Percentiles rank a stretch among this genome's conserved stretches.
phyloP scores from a whole-genome alignment of 2,888 invertebrate genomes.

The Tridacna crocea region DNA sequence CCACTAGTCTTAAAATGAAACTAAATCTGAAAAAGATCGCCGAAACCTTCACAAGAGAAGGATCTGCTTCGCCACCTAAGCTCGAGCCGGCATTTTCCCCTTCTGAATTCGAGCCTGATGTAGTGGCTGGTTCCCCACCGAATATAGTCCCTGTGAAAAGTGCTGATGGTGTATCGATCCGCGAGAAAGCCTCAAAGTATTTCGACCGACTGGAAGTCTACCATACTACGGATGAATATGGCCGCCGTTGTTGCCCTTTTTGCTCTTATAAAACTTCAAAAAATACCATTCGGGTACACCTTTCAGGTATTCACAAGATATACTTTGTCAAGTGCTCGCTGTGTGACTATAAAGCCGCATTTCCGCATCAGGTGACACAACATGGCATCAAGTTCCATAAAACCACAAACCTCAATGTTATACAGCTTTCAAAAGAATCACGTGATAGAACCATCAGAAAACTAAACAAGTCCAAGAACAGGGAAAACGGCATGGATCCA shows the following conservation, averaged over 20 bases:
- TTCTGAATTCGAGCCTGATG: slow-evolving; percentile 9
- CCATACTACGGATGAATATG: slow-evolving; percentile 52
- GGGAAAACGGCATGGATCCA: not conserved
- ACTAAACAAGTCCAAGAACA: slow-evolving; percentile 18
- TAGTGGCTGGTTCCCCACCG: slow-evolving; percentile 28
- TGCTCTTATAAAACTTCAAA: slow-evolving; percentile 60
- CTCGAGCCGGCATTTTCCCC: slow-evolving; percentile 26
- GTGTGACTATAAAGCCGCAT: slow-evolving; percentile 61
- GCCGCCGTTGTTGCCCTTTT: slow-evolving; percentile 61
- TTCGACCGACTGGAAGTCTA: slow-evolving; percentile 59
- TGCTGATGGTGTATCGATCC: slow-evolving; percentile 21
- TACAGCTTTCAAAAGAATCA: slow-evolving; percentile 58
- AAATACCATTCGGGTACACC: slow-evolving; percentile 61
- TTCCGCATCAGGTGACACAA: slow-evolving; percentile 59
- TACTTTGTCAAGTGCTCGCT: slow-evolving; percentile 61
- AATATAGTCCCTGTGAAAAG: slow-evolving; percentile 32
- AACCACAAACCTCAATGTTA: slow-evolving; percentile 53
- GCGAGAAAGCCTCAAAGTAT: slow-evolving; percentile 55
- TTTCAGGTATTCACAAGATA: slow-evolving; percentile 60
- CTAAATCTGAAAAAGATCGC: slow-evolving; percentile 48
- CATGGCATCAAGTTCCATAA: slow-evolving; percentile 60
- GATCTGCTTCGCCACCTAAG: slow-evolving; percentile 37
- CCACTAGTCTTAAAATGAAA: slow-evolving; percentile 52
- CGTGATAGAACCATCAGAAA: slow-evolving; percentile 49
- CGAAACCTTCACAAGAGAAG: slow-evolving; percentile 19